Conservation (phyloP, 2,113 vertebrate genomes). For the Abramis brama region DNA sequence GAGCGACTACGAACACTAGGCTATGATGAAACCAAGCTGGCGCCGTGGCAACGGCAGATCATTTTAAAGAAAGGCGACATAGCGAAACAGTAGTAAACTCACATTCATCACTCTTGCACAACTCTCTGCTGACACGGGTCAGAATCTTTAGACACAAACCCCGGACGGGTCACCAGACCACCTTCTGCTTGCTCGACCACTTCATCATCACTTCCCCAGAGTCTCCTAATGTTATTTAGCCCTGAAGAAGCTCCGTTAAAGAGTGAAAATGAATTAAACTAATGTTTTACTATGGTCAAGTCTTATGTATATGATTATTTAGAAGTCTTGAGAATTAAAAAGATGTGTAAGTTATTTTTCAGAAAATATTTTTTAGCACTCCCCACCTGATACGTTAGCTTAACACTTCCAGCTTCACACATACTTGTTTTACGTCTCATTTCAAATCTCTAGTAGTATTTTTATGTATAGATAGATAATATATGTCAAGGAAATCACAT, state of each 20-base stretch:
- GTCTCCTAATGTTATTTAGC: background rate
- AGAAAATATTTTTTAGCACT: background rate
- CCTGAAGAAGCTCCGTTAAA: constrained; percentile 5
- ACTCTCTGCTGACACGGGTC: constrained; percentile 28
- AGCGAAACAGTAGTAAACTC: constrained; percentile 82
- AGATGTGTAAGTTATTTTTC: constrained; percentile 15
- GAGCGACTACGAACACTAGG: constrained; percentile 93
- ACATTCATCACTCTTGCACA: background rate
- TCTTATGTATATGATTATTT: constrained; percentile 24
- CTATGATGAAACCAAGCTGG: constrained; percentile 94
- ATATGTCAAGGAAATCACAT: constrained; percentile 19
- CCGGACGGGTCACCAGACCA: background rate
- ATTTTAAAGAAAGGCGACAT: constrained; percentile 97
- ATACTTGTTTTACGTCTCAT: background rate
- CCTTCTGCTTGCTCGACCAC: background rate
- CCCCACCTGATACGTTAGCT: background rate
- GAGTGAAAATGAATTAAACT: background rate
- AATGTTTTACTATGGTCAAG: constrained; percentile 14
- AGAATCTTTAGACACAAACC: constrained; percentile 30
- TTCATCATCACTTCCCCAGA: background rate
- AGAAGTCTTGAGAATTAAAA: background rate
- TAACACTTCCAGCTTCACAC: background rate
- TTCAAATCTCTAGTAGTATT: constrained; percentile 42
- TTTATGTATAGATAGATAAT: constrained; percentile 29
- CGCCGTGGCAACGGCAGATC: constrained; percentile 96